Evolutionary conservation across 1,140 invertebrate genomes (phyloP), one percentile per base, ranked within the genome.

Genomic region (Dufourea novaeangliae): DNA sequence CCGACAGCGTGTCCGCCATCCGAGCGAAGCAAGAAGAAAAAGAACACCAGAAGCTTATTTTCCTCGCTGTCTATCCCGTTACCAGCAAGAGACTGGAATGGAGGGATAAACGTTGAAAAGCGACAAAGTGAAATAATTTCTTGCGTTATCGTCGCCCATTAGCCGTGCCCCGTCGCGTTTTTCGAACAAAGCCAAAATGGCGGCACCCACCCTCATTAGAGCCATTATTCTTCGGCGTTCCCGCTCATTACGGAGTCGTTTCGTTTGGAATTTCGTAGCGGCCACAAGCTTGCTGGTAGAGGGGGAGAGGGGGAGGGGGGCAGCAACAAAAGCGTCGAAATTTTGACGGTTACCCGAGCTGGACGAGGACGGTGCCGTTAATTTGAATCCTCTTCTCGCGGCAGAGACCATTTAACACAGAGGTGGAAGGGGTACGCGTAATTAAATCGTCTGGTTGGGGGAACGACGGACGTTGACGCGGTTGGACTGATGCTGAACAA

Each of bases 181-280:
- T 76, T 75, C 32, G 66, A 39, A 69, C 73, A 76, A 76, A 67
- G 54, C 41, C 54, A 29, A 69, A 76, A 50, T 54, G 39, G 63
- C 27, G 20, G 6, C 14, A 27, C n/a, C 11, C 12, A 52, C 39
- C 12, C 66, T 76, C 73, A 50, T 76, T 76, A 76, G 54, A 69
- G 52, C 66, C 41, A 41, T 76, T 69, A 76, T 69, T 76, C 64
- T 76, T 76, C 54, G 3, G 10, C 29, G 39, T 76, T 69, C 66
- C n/a, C 44, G 39, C 64, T 76, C 66, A 69, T 76, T 76, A 76
- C 22, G 54, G 54, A 59, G 22, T 76, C 73, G 73, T 76, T 61
- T 57, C 73, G n/a, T 29, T 50, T 39, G 54, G 29, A 69, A 76
- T 66, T 69, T 44, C 54, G 17, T 25, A 3, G 39, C 10, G n/a